phyloP scores from a whole-genome alignment of 1,140 invertebrate genomes.

The Trichoplusia ni region DNA sequence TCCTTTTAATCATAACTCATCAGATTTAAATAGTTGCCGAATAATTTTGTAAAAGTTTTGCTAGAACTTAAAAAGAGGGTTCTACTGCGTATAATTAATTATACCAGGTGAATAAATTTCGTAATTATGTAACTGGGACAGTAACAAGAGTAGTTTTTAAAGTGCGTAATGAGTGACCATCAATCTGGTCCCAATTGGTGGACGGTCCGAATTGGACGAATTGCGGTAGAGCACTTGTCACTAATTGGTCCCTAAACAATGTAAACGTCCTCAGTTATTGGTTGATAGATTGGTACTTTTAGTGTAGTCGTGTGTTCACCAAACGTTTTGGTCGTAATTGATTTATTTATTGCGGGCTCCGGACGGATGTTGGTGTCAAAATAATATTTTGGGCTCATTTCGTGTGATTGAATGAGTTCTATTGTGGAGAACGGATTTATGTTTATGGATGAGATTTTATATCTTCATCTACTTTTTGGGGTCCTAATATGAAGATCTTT shows the following conservation, averaged over 20 bases:
- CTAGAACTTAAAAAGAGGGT: too few relatives aligned
- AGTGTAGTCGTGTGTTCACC: not conserved
- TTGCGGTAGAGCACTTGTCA: constrained; percentile 17
- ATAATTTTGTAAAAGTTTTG: too few relatives aligned
- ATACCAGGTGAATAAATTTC: too few relatives aligned
- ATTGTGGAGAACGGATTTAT: not conserved
- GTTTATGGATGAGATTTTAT: too few relatives aligned
- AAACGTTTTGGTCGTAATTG: constrained; percentile 2
- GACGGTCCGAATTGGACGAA: constrained; percentile 14
- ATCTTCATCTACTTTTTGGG: too few relatives aligned
- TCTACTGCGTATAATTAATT: too few relatives aligned
- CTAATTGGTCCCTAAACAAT: constrained; percentile 21
- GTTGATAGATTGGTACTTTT: constrained; percentile 25
- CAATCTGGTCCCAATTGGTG: constrained; percentile 14
- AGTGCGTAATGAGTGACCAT: constrained; percentile 13
- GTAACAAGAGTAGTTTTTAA: not conserved
- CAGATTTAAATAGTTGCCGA: too few relatives aligned
- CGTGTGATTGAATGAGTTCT: not conserved
- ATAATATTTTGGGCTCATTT: constrained; percentile 8
- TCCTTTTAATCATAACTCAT: too few relatives aligned
- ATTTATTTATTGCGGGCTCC: constrained; percentile 14
- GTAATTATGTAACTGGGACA: not conserved
- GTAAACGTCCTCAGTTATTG: constrained; percentile 8
- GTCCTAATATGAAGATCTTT: too few relatives aligned
- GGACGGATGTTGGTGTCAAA: not conserved